These are phyloP conservation scores for Sciurus niger DNA, from an alignment of 2,113 vertebrate species.

Conservation along the genomic window DNA sequence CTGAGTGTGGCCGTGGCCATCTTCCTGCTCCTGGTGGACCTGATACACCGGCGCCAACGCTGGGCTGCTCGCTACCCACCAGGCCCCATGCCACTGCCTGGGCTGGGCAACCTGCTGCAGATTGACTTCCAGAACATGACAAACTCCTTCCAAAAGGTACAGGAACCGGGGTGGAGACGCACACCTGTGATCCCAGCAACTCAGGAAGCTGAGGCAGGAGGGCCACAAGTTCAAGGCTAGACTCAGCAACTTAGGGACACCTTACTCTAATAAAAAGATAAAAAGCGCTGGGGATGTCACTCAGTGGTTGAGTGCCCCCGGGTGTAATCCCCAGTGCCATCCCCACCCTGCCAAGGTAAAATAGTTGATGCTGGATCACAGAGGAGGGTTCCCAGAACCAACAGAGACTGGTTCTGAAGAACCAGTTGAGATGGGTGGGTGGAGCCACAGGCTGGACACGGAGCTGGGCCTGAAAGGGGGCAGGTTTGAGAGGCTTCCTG, in stretches of 20 bases:
- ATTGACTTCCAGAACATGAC: constrained; percentile 64
- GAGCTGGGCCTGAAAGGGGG: not conserved
- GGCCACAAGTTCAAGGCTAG: too few relatives aligned
- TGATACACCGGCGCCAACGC: constrained; percentile 79
- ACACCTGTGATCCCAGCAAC: too few relatives aligned
- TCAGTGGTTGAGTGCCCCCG: too few relatives aligned
- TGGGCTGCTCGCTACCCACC: constrained; percentile 82
- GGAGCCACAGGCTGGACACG: not conserved
- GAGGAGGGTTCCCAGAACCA: too few relatives aligned
- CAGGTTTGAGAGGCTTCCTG: rapidly evolving
- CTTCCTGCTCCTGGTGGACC: constrained; percentile 85
- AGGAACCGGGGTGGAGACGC: not conserved
- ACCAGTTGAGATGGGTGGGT: not conserved
- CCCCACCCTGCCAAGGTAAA: too few relatives aligned
- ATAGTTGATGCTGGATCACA: too few relatives aligned
- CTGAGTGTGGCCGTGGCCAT: constrained; percentile 72
- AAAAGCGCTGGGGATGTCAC: too few relatives aligned
- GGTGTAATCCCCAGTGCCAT: too few relatives aligned
- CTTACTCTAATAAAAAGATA: too few relatives aligned
- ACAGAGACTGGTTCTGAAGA: too few relatives aligned
- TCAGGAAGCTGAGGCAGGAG: too few relatives aligned
- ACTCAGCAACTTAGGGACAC: too few relatives aligned
- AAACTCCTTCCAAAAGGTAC: constrained; percentile 76
- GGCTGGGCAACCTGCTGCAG: constrained; percentile 85
- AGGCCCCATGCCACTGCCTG: constrained; percentile 76